phyloP scores from a whole-genome alignment of 2,888 invertebrate genomes.

The Anoncus sp. region DNA sequence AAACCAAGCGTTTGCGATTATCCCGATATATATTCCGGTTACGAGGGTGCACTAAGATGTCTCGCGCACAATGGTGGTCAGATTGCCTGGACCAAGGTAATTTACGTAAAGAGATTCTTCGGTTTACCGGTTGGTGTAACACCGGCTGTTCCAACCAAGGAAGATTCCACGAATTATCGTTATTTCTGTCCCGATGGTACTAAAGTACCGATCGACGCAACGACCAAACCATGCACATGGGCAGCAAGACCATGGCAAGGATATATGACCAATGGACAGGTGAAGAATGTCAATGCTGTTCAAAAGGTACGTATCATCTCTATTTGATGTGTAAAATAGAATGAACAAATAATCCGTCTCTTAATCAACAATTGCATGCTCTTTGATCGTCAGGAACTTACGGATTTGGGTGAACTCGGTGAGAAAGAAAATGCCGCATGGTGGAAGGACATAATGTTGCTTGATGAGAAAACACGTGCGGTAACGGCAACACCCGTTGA shows the following conservation, averaged over 20 bases:
- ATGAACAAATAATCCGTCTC: not conserved
- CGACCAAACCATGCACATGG: slow-evolving; percentile 89
- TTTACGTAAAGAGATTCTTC: slow-evolving; percentile 91
- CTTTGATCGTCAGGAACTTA: slow-evolving; percentile 73
- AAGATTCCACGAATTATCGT: slow-evolving; percentile 88
- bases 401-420: slow-evolving; percentile 79
- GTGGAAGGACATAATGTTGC: slow-evolving; percentile 85
- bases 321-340: no score
- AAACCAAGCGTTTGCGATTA: slow-evolving; percentile 91
- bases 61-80: slow-evolving; percentile 90
- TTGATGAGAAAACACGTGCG: slow-evolving; percentile 87
- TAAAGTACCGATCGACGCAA: slow-evolving; percentile 87
- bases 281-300: slow-evolving; percentile 76
- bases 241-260: slow-evolving; percentile 95
- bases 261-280: slow-evolving; percentile 88
- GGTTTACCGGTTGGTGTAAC: slow-evolving; percentile 87
- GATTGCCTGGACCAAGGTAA: slow-evolving; percentile 94
- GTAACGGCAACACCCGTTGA: slow-evolving; percentile 87
- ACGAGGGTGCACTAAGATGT: slow-evolving; percentile 94
- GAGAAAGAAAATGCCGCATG: slow-evolving; percentile 82
- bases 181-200: slow-evolving; percentile 93
- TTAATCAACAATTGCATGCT: not conserved
- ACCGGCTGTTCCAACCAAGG: slow-evolving; percentile 85
- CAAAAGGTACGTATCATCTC: slow-evolving; percentile 77
- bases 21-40: slow-evolving; percentile 93